phyloP scores from a whole-genome alignment of 2,113 vertebrate species.

The Saguinus imperator region DNA sequence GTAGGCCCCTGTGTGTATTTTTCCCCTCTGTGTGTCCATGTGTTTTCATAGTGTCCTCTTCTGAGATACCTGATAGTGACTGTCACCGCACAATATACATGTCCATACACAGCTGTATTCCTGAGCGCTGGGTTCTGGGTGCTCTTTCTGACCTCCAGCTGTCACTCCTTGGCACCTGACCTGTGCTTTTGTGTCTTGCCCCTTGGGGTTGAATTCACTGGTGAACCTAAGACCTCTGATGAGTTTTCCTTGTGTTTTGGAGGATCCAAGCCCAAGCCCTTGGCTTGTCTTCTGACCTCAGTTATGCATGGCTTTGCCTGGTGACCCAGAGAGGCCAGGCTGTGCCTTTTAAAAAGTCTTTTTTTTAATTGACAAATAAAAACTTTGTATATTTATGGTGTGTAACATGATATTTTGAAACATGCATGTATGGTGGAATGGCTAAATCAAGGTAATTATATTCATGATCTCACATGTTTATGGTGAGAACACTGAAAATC shows the following conservation, averaged over 20 bases:
- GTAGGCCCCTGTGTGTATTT: no score
- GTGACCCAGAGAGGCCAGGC: background rate
- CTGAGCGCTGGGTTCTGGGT: background rate
- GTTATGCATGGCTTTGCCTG: background rate
- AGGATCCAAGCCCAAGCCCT: background rate
- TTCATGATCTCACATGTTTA: background rate
- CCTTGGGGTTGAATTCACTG: background rate
- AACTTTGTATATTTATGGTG: background rate
- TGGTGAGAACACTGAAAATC: background rate
- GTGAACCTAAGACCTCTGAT: background rate
- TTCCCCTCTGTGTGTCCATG: no score
- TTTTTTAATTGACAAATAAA: background rate
- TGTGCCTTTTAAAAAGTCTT: background rate
- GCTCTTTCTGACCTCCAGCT: background rate
- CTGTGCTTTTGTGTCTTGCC: constrained; percentile 22
- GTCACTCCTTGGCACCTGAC: background rate
- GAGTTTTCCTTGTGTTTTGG: background rate
- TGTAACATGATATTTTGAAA: background rate
- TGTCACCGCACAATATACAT: accelerated
- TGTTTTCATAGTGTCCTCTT: background rate
- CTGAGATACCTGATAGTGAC: background rate
- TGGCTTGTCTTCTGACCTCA: background rate
- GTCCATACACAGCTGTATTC: background rate
- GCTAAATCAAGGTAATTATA: background rate
- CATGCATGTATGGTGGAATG: background rate